phyloP scores from a whole-genome alignment of 2,888 invertebrate genomes.

The Drosophila picticornis region DNA sequence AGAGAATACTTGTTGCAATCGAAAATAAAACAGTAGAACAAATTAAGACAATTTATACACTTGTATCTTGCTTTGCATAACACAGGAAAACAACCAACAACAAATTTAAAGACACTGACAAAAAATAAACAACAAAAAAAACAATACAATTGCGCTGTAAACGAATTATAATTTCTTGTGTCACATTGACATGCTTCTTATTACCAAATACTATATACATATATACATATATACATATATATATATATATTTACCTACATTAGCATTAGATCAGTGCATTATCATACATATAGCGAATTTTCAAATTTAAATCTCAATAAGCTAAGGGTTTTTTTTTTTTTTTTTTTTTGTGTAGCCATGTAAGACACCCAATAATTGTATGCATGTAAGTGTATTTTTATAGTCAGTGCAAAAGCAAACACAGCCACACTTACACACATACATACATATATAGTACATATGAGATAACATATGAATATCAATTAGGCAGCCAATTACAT shows the following conservation, averaged over 20 bases:
- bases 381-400: constrained; percentile 17
- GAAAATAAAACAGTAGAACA: neutral
- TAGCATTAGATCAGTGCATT: constrained; percentile 42
- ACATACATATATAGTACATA: constrained; percentile 12
- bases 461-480: constrained; percentile 31
- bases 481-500: constrained; percentile 56
- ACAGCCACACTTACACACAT: constrained; percentile 13
- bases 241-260: constrained; percentile 2
- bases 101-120: neutral
- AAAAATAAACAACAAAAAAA: neutral
- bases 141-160: constrained; percentile 62
- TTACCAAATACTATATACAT: constrained; percentile 39
- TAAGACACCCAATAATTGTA: constrained; percentile 46
- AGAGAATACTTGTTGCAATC: neutral
- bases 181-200: constrained; percentile 76
- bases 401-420: constrained; percentile 5
- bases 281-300: constrained; percentile 30
- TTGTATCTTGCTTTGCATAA: constrained; percentile 59
- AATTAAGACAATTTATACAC: constrained; percentile 24
- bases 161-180: constrained; percentile 74
- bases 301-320: constrained; percentile 29
- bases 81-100: neutral
- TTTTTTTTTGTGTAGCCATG: constrained; percentile 37
- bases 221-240: constrained; percentile 20
- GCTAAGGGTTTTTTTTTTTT: constrained; percentile 24